These are phyloP conservation scores for Corvus moneduloides DNA, from an alignment of 2,113 vertebrate genomes.

Conservation along the genomic window DNA sequence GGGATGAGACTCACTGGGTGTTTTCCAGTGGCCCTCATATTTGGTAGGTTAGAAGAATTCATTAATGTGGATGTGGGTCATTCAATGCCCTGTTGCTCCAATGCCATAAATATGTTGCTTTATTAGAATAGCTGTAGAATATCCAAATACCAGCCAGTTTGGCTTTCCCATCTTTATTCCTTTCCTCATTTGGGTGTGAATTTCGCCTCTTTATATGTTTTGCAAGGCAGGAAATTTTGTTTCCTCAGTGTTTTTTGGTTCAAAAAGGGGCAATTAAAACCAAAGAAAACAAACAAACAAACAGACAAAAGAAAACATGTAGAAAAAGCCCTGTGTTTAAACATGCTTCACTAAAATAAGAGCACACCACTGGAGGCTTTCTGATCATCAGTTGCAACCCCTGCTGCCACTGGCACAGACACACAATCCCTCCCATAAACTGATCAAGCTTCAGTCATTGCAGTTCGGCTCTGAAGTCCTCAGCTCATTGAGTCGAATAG, in stretches of 20 bases:
- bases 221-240: not conserved
- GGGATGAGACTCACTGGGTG: accelerated
- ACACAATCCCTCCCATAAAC: not conserved
- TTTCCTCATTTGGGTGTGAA: not conserved
- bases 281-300: not conserved
- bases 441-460: not conserved
- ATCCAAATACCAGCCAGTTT: not conserved
- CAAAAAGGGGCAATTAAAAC: not conserved
- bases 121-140: not conserved
- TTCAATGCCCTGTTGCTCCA: not conserved
- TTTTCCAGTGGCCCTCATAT: not conserved
- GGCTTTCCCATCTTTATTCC: not conserved
- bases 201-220: not conserved
- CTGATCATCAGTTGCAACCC: not conserved
- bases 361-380: not conserved
- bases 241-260: not conserved
- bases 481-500: not conserved
- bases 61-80: not conserved
- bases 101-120: not conserved
- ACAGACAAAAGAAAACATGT: not conserved
- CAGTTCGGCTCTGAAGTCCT: constrained; percentile 4
- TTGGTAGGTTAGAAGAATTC: not conserved
- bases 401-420: not conserved
- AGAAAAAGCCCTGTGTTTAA: not conserved
- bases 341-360: not conserved